A percentile compares a stretch with the other conserved stretches of the same genome.
Conservation (phyloP, 2,888 invertebrate species). For the Maniola hyperantus region DNA sequence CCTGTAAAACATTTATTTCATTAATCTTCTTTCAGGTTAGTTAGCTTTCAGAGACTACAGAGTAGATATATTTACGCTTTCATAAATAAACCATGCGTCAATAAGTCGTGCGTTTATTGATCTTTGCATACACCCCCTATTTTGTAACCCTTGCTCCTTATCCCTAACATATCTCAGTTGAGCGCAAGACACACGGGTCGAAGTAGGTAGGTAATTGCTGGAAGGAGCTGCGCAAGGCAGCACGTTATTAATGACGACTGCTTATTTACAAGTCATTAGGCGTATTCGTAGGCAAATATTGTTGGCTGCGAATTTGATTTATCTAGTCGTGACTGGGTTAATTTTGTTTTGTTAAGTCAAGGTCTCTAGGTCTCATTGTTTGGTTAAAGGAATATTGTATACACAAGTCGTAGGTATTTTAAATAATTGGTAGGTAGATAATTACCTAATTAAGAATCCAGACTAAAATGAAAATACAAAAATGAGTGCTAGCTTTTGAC, state of each 20-base stretch:
- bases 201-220: conserved; percentile 60
- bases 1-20: not conserved
- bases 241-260: conserved; percentile 50
- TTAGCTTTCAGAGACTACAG: not conserved
- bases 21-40: not conserved
- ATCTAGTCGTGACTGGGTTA: conserved; percentile 38
- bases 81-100: not conserved
- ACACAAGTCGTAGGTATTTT: no score
- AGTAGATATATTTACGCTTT: not conserved
- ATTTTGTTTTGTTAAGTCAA: conserved; percentile 24
- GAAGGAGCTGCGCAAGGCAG: conserved; percentile 72
- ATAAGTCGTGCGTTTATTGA: not conserved
- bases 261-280: conserved; percentile 52
- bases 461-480: no score
- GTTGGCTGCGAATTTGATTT: conserved; percentile 44
- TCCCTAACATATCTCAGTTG: conserved; percentile 9
- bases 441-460: no score
- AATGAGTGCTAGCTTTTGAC: no score
- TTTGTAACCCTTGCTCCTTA: not conserved
- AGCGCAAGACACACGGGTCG: conserved; percentile 32
- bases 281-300: conserved; percentile 49
- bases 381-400: not conserved
- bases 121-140: not conserved
- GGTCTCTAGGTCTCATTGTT: not conserved
- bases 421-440: no score